Evolutionary conservation across 2,113 vertebrate species (phyloP).

Genomic region (Tenrec ecaudatus): DNA sequence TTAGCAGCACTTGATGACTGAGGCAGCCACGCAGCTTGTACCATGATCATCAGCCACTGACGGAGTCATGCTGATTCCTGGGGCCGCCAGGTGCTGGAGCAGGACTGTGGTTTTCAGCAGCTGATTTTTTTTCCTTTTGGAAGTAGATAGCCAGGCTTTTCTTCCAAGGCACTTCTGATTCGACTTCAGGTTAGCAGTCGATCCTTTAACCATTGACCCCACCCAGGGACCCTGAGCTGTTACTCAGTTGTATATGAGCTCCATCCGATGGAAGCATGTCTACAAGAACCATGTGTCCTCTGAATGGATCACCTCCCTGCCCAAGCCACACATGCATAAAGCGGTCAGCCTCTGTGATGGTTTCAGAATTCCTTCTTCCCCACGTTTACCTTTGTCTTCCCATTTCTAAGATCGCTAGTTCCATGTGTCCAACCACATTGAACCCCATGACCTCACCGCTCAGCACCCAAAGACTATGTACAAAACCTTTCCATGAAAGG

Average conservation of each 20-base stretch:
- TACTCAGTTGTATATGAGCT: not conserved
- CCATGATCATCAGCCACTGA: not conserved
- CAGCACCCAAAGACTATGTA: not conserved
- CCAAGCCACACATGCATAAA: not conserved
- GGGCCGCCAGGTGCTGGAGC: not conserved
- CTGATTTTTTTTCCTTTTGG: not conserved
- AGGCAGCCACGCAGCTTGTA: not conserved
- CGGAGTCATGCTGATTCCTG: not conserved
- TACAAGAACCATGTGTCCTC: not conserved
- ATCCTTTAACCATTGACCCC: not conserved
- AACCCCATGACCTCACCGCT: not conserved
- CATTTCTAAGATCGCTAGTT: not conserved
- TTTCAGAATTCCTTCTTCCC: not conserved
- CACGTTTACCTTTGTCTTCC: constrained; percentile 15
- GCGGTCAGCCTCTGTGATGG: not conserved
- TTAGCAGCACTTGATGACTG: not conserved
- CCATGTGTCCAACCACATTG: constrained; percentile 16
- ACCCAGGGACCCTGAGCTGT: not conserved
- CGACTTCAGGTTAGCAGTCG: not conserved
- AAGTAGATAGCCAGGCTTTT: not conserved
- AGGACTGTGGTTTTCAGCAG: not conserved
- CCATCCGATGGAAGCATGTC: not conserved
- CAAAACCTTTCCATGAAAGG: not conserved
- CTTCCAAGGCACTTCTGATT: not conserved
- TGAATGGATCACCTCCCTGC: not conserved